Evolutionary conservation across 1,140 invertebrate genomes (phyloP).

Genomic region (Brachystomella parvula): DNA sequence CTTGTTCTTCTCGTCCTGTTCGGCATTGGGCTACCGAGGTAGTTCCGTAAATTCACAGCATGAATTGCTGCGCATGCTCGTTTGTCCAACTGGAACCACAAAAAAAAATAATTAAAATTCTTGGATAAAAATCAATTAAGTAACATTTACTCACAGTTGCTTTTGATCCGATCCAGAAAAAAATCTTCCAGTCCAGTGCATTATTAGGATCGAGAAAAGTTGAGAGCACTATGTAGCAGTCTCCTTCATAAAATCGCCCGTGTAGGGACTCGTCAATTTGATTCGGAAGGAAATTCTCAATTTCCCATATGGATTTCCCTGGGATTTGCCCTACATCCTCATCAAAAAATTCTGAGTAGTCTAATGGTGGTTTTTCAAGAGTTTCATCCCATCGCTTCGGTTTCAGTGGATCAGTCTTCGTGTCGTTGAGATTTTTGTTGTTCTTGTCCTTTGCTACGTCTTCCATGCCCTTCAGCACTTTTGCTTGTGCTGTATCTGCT

Average conservation of each 20-base stretch:
- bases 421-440: slow-evolving; percentile 53
- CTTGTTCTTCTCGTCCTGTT: slow-evolving; percentile 96
- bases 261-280: slow-evolving; percentile 79
- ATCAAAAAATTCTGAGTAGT: slow-evolving; percentile 99
- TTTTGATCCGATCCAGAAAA: slow-evolving; percentile 97
- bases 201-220: slow-evolving; percentile 73
- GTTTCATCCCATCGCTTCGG: slow-evolving; percentile 71
- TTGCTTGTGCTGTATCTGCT: slow-evolving; percentile 84
- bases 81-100: slow-evolving; percentile 74
- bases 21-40: slow-evolving; percentile 87
- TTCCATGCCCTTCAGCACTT: slow-evolving; percentile 96
- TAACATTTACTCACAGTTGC: slow-evolving; percentile 64
- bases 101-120: slow-evolving; percentile 20
- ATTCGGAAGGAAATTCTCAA: slow-evolving; percentile 97
- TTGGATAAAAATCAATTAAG: not conserved
- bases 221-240: slow-evolving; percentile 96
- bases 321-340: slow-evolving; percentile 80
- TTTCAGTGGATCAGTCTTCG: slow-evolving; percentile 55
- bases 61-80: slow-evolving; percentile 97
- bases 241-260: slow-evolving; percentile 98
- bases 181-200: slow-evolving; percentile 88
- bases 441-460: slow-evolving; percentile 89
- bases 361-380: slow-evolving; percentile 88
- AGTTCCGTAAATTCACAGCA: slow-evolving; percentile 94
- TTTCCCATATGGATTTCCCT: slow-evolving; percentile 89